Conservation (phyloP, 2,113 vertebrate genomes). For the Strix uralensis region DNA sequence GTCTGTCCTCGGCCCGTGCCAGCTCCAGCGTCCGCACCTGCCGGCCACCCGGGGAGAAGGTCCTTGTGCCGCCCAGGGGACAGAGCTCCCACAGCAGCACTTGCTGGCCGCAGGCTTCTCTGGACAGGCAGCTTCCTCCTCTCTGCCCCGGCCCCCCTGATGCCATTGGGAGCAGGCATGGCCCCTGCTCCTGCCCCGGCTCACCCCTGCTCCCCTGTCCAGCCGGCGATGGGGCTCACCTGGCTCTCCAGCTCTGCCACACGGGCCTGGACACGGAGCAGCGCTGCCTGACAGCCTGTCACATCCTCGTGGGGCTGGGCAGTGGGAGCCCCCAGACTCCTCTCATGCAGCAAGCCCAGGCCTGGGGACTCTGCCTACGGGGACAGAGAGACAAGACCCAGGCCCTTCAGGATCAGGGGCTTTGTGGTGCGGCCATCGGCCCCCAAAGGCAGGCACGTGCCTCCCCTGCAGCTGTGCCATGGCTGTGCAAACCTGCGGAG, state of each 20-base stretch:
- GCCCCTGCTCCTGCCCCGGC: background rate
- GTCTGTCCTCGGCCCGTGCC: conserved; percentile 77
- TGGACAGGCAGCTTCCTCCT: background rate
- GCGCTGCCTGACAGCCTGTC: conserved; percentile 30
- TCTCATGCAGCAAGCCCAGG: conserved; percentile 21
- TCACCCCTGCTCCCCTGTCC: background rate
- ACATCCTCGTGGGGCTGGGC: conserved; percentile 11
- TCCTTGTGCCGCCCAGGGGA: background rate
- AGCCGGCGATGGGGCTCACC: conserved; percentile 49
- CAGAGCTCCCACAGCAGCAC: background rate
- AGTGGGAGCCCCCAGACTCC: conserved; percentile 17
- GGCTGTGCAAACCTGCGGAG: conserved; percentile 16
- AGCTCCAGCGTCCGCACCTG: conserved; percentile 83
- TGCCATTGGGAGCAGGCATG: background rate
- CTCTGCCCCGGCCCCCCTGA: background rate
- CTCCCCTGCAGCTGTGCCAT: conserved; percentile 62
- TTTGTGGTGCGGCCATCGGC: background rate
- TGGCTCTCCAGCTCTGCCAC: conserved; percentile 81
- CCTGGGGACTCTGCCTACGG: conserved; percentile 61
- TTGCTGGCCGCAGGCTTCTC: background rate
- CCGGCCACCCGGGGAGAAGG: background rate
- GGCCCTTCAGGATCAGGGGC: background rate
- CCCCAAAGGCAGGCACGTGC: too few species aligned
- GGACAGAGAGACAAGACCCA: background rate
- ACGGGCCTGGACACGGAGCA: conserved; percentile 69